Percentiles rank a stretch among this genome's conserved stretches.
These are phyloP conservation scores for Drosophila sucinea DNA, from an alignment of 1,140 invertebrate genomes.

Conservation along the genomic window DNA sequence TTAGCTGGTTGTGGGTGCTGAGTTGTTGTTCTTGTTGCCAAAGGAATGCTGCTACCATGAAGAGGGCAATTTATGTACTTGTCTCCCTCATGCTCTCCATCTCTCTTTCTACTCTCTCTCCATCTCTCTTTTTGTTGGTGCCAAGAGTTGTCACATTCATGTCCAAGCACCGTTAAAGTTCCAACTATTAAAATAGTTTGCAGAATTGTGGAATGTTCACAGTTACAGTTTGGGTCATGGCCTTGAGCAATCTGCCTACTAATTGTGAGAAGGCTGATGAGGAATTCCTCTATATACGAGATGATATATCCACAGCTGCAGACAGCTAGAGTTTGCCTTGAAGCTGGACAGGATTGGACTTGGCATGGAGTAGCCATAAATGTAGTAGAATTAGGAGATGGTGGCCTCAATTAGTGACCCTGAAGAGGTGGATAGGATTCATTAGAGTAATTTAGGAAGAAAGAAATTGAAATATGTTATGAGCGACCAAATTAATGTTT, in stretches of 20 bases:
- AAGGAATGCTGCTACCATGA: conserved; percentile 40
- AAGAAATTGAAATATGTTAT: no score
- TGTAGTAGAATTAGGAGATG: no score
- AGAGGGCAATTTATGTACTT: conserved; percentile 26
- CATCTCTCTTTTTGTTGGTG: not conserved
- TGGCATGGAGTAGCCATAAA: no score
- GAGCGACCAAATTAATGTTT: no score
- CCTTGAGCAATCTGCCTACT: conserved; percentile 7
- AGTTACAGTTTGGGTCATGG: conserved; percentile 13
- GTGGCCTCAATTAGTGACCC: no score
- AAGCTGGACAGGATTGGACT: no score
- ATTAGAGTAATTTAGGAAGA: no score
- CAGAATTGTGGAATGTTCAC: conserved; percentile 6
- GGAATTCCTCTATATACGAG: not conserved
- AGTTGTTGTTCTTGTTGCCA: conserved; percentile 8
- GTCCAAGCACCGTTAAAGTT: not conserved
- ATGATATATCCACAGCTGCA: not conserved
- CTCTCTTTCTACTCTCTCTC: not conserved
- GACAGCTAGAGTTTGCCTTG: not conserved
- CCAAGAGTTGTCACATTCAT: conserved; percentile 20
- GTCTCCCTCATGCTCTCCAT: not conserved
- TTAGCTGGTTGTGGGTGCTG: conserved; percentile 45
- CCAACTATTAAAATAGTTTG: conserved; percentile 9
- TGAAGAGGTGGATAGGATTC: no score
- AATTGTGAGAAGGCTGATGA: conserved; percentile 2